Evolutionary conservation across 2,113 vertebrate genomes (phyloP), one percentile per base, ranked within the genome.

Genomic region (Ursus arctos): DNA sequence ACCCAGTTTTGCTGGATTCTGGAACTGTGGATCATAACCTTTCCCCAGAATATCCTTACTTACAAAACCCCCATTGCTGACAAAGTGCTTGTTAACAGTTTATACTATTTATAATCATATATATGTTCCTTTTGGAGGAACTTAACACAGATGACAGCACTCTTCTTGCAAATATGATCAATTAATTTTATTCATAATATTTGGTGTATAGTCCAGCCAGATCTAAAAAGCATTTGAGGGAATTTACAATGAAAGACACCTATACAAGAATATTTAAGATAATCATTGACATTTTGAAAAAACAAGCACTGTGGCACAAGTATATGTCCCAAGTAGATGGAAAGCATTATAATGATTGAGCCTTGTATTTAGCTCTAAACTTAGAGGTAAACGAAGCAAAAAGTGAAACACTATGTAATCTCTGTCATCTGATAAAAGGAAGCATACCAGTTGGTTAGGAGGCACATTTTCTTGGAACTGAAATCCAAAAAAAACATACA

Each of bases 401-500:
- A 84, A 36, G 43, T 67, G 43, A 88, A 96, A 18, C 36, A 15
- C 7, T 51, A 13, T 15, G 12, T 16, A 77, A 49, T 63, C 69
- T 90, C 77, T 51, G 26, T 40, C 74, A 59, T 81, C 55, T 43
- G 79, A 95, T 87, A 19, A 79, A 91, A 88, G 59, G 7, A 84
- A 88, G 33, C 72, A 33, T n/a, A 9, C 31, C 18, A 22, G 18
- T 81, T 92, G 43, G 36, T 97, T 84, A 71, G 74, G 6, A 88
- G 7, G 93, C 8, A 31, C 36, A 69, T 96, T 87, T 96, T 80
- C 57, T 92, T 94, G 47, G 69, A 88, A 92, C 22, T 51, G 13
- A 95, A 87, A 71, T 88, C 16, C 65, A 26, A 80, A 93, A 61
- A 61, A 33, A 36, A 69, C 14, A 67, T 28, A 71, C 33, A 67